These are phyloP conservation scores for Nebria salina DNA, from an alignment of 2,888 invertebrate species.

Conservation along the genomic window DNA sequence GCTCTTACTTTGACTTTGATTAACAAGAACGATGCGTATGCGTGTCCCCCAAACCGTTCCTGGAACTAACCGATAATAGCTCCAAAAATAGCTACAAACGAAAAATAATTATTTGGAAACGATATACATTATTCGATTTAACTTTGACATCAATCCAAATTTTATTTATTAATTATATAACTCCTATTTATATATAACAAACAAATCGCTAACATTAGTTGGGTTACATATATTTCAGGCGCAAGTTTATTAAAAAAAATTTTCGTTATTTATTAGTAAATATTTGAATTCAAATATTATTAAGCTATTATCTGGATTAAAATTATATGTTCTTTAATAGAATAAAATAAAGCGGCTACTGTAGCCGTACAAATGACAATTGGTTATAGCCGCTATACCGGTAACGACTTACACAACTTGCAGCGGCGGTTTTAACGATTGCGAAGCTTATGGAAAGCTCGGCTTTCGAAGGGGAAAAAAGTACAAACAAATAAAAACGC, in stretches of 20 bases:
- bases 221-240: too few species aligned
- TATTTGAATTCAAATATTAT: not conserved
- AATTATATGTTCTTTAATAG: not conserved
- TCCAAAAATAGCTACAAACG: too few species aligned
- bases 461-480: not conserved
- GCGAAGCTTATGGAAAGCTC: not conserved
- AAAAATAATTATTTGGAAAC: too few species aligned
- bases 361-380: not conserved
- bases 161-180: too few species aligned
- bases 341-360: not conserved
- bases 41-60: not conserved
- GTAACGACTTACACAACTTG: not conserved
- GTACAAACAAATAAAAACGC: not conserved
- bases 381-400: not conserved
- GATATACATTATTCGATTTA: too few species aligned
- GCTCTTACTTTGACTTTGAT: not conserved
- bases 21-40: not conserved
- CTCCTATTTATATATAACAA: too few species aligned
- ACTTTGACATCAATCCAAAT: too few species aligned
- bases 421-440: not conserved
- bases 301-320: not conserved
- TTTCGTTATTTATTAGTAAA: too few species aligned
- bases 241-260: too few species aligned
- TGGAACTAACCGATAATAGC: too few species aligned
- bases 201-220: too few species aligned